Base-by-base conservation (phyloP, 2,888 invertebrate genomes). In the Macroteleia sp. region DNA sequence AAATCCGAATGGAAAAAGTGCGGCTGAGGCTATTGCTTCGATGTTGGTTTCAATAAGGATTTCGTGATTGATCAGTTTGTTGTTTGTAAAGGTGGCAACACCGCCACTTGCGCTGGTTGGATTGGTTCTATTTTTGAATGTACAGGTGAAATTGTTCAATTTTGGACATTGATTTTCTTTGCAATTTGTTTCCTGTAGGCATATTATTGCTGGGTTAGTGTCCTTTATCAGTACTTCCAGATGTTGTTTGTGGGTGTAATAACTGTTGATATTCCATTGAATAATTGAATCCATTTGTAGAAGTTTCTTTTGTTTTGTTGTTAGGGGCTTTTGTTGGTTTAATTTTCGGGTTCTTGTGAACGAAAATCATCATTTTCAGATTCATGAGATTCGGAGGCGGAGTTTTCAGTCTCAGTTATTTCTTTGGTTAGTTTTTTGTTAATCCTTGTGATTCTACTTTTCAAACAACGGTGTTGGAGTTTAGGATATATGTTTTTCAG, bases 1-100 rank as follows among this genome's bases (percentile, higher is more conserved):
- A 8, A 1, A 5, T 8, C 52, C 66, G 6, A 1, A 10, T 0
- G 64, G 28, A 2, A 28, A 20, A n/a, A n/a, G 12, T 10, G 81
- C 14, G 28, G 22, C 64, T 2, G 61, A 22, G 28, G 82, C 84
- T 6, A 79, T 52, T 6, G 73, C 80, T 74, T 85, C 81, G 0
- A 83, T 17, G 8, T 62, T 32, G 6, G 74, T 67, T 5, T 42
- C 41, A 1, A 83, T 8, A 1, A 10, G 19, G 0, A 79, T 30
- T 73, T 79, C 50, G 12, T 4, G 2, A 10, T 10, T 30, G 9
- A 8, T 30, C 8, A 30, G 4, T 8, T 30, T 9, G 4, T 30
- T 4, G 5, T 10, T 4, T 8, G 9, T 10, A 10, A 8, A 30
- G 2, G 30, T 69, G 12, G 12, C 16, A 6, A 82, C 80, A 5